A percentile compares a stretch with the other conserved stretches of the same genome.
Evolutionary conservation across 2,113 vertebrate genomes (phyloP).

Genomic region (Notarius quadriscutis): DNA sequence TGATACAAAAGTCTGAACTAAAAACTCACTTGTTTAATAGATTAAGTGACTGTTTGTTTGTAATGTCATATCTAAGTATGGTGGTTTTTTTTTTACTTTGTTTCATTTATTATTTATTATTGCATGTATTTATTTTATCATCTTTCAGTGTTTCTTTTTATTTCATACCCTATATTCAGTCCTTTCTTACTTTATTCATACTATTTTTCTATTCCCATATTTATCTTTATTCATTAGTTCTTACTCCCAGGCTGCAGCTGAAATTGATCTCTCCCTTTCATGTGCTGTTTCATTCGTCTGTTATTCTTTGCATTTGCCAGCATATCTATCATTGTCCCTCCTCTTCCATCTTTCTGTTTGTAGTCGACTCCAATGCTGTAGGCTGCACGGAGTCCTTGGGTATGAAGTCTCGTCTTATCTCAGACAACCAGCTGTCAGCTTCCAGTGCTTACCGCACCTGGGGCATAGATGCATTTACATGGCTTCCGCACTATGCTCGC

Average conservation of each 20-base stretch:
- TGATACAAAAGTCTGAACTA: background rate
- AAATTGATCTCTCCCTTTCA: slow-evolving; percentile 7
- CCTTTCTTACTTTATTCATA: background rate
- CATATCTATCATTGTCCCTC: slow-evolving; percentile 32
- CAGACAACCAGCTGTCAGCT: slow-evolving; percentile 83
- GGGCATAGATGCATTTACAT: slow-evolving; percentile 87
- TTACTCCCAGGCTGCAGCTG: background rate
- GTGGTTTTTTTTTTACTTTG: background rate
- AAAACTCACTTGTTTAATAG: background rate
- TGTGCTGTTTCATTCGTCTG: background rate
- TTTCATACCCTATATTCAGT: background rate
- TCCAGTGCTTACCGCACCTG: slow-evolving; percentile 89
- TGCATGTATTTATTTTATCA: background rate
- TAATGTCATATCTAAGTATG: background rate
- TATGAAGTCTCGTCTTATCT: slow-evolving; percentile 84
- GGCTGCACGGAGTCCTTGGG: slow-evolving; percentile 90
- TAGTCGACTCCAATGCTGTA: slow-evolving; percentile 83
- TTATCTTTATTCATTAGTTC: slow-evolving; percentile 23
- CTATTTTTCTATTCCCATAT: background rate
- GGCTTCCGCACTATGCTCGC: slow-evolving; percentile 85
- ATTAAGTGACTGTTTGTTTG: background rate
- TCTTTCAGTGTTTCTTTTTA: background rate
- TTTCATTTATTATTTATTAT: background rate
- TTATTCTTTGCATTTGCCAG: slow-evolving; percentile 23
- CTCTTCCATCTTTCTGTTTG: slow-evolving; percentile 64